These are phyloP conservation scores for Drosophila bocki DNA, from an alignment of 1,140 invertebrate genomes.

Conservation along the genomic window DNA sequence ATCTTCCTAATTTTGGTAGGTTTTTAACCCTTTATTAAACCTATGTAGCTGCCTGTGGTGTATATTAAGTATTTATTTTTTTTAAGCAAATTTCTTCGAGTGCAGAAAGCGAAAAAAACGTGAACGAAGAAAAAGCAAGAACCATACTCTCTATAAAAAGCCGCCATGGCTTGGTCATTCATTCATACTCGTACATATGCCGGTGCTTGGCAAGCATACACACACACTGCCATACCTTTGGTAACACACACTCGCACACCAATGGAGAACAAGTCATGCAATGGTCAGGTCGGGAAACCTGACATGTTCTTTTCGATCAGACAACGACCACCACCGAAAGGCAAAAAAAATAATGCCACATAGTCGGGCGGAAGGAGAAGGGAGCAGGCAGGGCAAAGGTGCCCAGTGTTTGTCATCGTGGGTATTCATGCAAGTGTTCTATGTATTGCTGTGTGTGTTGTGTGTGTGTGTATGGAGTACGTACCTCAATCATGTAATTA, in stretches of 20 bases:
- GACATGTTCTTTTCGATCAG: constrained; percentile 81
- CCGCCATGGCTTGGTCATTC: constrained; percentile 64
- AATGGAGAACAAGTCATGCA: constrained; percentile 59
- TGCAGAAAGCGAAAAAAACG: constrained; percentile 16
- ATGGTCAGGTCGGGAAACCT: constrained; percentile 65
- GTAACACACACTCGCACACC: constrained; percentile 12
- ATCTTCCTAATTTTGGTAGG: no score
- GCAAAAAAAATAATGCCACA: constrained; percentile 14
- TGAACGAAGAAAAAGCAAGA: constrained; percentile 42
- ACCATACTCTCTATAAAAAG: constrained; percentile 67
- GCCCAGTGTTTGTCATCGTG: constrained; percentile 52
- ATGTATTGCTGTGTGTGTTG: constrained; percentile 13
- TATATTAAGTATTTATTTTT: no score
- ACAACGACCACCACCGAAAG: constrained; percentile 60
- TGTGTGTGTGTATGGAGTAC: constrained; percentile 61
- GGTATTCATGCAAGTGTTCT: constrained; percentile 40
- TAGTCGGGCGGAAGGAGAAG: no score
- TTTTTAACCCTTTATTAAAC: no score
- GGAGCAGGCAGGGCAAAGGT: background rate
- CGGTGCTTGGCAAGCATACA: constrained; percentile 53
- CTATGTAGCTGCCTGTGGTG: no score
- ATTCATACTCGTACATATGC: constrained; percentile 53
- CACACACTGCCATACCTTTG: constrained; percentile 1
- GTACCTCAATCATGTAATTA: constrained; percentile 85
- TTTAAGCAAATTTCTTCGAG: constrained; percentile 2